Evolutionary conservation across 1,140 invertebrate species (phyloP).

Genomic region (Goniozus legneri): DNA sequence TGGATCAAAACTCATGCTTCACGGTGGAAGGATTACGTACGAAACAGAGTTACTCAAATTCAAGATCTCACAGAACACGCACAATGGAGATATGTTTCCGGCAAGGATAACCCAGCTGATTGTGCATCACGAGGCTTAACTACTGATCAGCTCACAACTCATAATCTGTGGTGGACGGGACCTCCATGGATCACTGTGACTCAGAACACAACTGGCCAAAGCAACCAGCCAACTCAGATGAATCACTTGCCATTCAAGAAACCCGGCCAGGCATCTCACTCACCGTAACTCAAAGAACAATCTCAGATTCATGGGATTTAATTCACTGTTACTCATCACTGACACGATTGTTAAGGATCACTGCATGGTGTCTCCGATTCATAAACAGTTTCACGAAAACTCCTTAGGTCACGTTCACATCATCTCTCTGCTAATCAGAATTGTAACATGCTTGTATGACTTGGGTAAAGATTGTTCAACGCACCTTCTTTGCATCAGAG

Average conservation of each 20-base stretch:
- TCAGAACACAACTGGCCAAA: background rate
- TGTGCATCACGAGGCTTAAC: constrained; percentile 25
- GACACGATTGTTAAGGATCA: too few species aligned
- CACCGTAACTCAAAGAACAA: background rate
- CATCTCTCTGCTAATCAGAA: too few species aligned
- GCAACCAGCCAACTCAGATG: constrained; percentile 1
- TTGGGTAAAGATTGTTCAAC: too few species aligned
- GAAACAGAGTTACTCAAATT: constrained; percentile 4
- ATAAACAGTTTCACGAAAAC: too few species aligned
- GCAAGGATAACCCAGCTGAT: constrained; percentile 38
- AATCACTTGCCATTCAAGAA: background rate
- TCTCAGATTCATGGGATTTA: too few species aligned
- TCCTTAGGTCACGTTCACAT: too few species aligned
- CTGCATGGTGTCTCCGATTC: too few species aligned
- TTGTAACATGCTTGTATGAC: too few species aligned
- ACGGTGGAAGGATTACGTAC: constrained; percentile 16
- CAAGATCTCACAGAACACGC: background rate
- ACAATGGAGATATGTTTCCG: background rate
- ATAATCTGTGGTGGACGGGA: constrained; percentile 17
- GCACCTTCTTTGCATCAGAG: too few species aligned
- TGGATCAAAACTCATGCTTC: constrained; percentile 12
- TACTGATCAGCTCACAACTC: background rate
- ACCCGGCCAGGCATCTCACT: background rate
- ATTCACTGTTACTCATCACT: too few species aligned
- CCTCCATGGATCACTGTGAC: constrained; percentile 8